Evolutionary conservation across 2,888 invertebrate genomes (phyloP).

Genomic region (Aelia acuminata): DNA sequence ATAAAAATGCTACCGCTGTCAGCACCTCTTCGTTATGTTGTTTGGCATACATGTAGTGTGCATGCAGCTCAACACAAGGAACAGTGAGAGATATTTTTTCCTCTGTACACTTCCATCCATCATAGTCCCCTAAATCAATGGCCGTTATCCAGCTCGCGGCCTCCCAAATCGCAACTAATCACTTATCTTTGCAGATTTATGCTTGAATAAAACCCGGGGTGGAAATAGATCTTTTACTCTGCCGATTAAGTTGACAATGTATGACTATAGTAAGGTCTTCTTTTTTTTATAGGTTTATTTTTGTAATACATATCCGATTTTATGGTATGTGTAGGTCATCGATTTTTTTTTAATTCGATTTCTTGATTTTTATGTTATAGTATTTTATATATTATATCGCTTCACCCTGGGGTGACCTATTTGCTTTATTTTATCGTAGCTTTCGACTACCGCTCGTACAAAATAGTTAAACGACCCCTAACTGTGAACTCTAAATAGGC

Average conservation of each 20-base stretch:
- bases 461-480: too few species aligned
- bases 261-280: not conserved
- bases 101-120: not conserved
- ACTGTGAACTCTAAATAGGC: too few species aligned
- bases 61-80: not conserved
- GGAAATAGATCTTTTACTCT: constrained; percentile 25
- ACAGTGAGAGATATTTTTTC: constrained; percentile 3
- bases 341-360: too few species aligned
- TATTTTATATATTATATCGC: too few species aligned
- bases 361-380: too few species aligned
- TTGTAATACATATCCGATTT: not conserved
- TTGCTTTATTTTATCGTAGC: too few species aligned
- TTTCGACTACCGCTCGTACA: too few species aligned
- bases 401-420: too few species aligned
- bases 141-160: not conserved
- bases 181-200: constrained; percentile 36
- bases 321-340: not conserved
- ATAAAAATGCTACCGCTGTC: too few species aligned
- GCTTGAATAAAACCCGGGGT: not conserved
- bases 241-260: constrained; percentile 18
- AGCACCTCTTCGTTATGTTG: too few species aligned
- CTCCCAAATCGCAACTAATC: constrained; percentile 18
- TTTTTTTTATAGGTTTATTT: not conserved
- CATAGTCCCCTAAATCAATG: not conserved
- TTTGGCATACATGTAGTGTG: too few species aligned